These are phyloP conservation scores for Lepidocyrtoides sp. DNA, from an alignment of 2,888 invertebrate genomes.

Conservation along the genomic window DNA sequence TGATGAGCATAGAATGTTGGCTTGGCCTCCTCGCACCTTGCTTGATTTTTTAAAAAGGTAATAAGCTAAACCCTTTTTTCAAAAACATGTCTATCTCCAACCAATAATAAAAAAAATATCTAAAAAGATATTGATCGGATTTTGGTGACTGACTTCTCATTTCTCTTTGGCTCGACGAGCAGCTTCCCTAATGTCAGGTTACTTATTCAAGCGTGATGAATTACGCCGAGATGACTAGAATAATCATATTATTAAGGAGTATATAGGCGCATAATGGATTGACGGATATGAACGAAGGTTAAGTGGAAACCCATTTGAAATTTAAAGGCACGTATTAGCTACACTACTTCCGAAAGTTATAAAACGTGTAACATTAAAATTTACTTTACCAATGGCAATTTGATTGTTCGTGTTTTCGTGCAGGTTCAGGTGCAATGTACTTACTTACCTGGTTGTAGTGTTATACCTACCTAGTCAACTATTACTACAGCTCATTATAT, in stretches of 20 bases:
- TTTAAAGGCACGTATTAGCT: neutral
- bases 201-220: conserved; percentile 68
- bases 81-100: neutral
- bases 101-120: conserved; percentile 40
- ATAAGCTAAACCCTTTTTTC: conserved; percentile 13
- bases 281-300: neutral
- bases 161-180: neutral
- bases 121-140: conserved; percentile 70
- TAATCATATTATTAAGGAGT: conserved; percentile 39
- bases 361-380: conserved; percentile 27
- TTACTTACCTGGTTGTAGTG: too few species aligned
- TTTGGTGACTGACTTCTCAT: neutral
- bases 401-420: conserved; percentile 37
- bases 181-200: conserved; percentile 47
- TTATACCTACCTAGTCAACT: too few species aligned
- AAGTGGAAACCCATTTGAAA: conserved; percentile 8
- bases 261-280: neutral
- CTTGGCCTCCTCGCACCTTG: neutral
- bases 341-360: conserved; percentile 26
- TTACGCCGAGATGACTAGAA: conserved; percentile 62
- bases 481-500: too few species aligned
- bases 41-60: neutral
- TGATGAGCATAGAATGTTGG: neutral
- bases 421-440: neutral
- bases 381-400: conserved; percentile 27